Evolutionary conservation across 2,113 vertebrate genomes (phyloP).

Genomic region (Callorhinus ursinus): DNA sequence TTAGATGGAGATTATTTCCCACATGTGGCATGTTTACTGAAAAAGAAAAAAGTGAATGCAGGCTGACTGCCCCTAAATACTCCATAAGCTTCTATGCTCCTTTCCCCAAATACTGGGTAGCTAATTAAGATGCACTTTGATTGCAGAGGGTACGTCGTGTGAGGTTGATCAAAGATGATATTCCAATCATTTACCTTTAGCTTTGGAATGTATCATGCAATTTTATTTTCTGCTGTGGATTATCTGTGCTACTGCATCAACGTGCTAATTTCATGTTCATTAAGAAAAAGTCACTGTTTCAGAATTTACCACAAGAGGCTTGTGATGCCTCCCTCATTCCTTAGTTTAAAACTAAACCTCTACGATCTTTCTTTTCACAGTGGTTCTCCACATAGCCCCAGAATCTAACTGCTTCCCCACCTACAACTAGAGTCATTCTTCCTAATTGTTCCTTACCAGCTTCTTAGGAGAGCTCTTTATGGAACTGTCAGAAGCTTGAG

Average conservation of each 20-base stretch:
- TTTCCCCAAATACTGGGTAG: not conserved
- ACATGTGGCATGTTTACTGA: conserved; percentile 37
- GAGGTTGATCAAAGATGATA: conserved; percentile 60
- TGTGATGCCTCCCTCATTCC: not conserved
- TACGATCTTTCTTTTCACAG: not conserved
- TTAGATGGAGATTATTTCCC: conserved; percentile 33
- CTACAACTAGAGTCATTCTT: not conserved
- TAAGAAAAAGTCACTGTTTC: not conserved
- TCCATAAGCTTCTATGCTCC: not conserved
- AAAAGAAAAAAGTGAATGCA: conserved; percentile 8
- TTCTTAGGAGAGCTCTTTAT: not conserved
- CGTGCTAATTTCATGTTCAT: conserved; percentile 22
- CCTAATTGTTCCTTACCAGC: not conserved
- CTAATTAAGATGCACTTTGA: conserved; percentile 63
- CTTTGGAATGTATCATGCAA: conserved; percentile 52
- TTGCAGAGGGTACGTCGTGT: conserved; percentile 59
- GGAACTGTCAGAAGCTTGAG: not conserved
- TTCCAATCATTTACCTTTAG: conserved; percentile 50
- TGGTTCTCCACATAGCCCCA: not conserved
- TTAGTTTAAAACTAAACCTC: conserved; percentile 51
- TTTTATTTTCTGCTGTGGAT: conserved; percentile 64
- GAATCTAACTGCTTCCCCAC: not conserved
- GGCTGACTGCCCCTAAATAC: not conserved
- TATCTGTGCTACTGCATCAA: conserved; percentile 33
- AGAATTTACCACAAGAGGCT: conserved; percentile 10